Base-by-base conservation (phyloP, 2,888 invertebrate species). In the Chorisops tibialis region DNA sequence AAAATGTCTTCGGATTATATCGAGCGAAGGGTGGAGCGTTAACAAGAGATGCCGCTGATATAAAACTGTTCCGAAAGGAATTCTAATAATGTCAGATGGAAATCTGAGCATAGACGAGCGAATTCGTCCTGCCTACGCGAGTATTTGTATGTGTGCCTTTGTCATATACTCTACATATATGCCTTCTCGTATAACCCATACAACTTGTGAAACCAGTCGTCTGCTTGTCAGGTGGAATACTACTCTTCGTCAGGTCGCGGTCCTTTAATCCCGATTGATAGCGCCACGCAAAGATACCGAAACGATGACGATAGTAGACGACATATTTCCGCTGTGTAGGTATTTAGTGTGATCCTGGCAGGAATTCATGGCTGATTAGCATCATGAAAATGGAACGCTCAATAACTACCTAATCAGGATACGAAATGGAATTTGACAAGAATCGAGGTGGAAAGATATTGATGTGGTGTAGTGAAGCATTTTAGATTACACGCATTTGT, bases 41-140 rank as follows among this genome's bases (percentile, higher is more conserved):
- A n/a, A 16, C 19, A 14, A 19, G 11, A 21, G 19, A 52, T 16
- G 50, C 5, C 18, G 30, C n/a, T 35, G 18, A 54, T 52, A 54
- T 18, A 14, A 54, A 54, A 50, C 35, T 6, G 30, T 18, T 50
- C 41, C 41, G 41, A 21, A 21, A 39, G 39, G 45, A 56, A 45
- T 56, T 56, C 43, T 43, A 56, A 56, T 56, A 56, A 56, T 45
- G 45, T 45, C 56, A 30, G 43, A 45, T 43, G 35, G 14, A 54
- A 41, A 45, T 56, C 56, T 21, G 16, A 30, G 14, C 21, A 30
- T 30, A 9, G 30, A 30, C 35, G n/a, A 19, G 54, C 7, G 37
- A 39, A 41, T 54, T 21, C 19, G 18, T 24, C 22, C 22, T 54
- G 39, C 54, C 41, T 39, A 18, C 51, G 7, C 37, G 37, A 7